Evolutionary conservation across 2,888 invertebrate genomes (phyloP), one percentile per base, ranked within the genome.

Genomic region (Scrobipalpa costella): DNA sequence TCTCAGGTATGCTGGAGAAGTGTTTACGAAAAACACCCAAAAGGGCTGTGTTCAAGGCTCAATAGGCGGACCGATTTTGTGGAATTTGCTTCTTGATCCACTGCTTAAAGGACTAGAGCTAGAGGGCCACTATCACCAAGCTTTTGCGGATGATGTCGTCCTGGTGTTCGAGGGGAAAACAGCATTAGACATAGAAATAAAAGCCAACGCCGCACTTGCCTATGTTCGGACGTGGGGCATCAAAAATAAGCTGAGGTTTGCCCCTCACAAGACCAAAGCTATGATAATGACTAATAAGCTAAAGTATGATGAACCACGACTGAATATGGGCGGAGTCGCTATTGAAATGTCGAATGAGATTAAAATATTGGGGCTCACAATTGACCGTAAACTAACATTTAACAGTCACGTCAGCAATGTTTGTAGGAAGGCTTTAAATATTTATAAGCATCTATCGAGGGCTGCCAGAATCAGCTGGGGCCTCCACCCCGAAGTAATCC

Each of bases 41-140:
- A 55, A 55, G n/a, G 55, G 55, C 3, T 55, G 55, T 55, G 55
- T 55, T 17, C 52, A 61, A 36, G 50, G 61, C 19, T 34, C 50
- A n/a, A 50, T 50, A 17, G 17, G 36, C 9, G 19, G 61, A 11
- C 13, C 36, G 50, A 13, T 36, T 2, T 3, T 55, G n/a, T 55
- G 55, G 55, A 55, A 55, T 33, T 33, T 55, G 2, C 55, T 55
- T 7, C 27, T 55, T 1, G 55, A 55, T 27, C 55, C 55, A n/a
- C 55, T 55, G 1, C n/a, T 55, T 9, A 3, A 55, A 8, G 19
- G 8, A 11, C 33, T 55, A n/a, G 27, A 27, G 5, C 27, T 2
- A 2, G 5, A 5, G 5, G 27, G 27, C 27, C 2, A 27, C 27
- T 27, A 13, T 27, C 11, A 3, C 2, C 27, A 27, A 5, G 27